Evolutionary conservation across 2,888 invertebrate species (phyloP), one percentile per base, ranked within the genome.

Genomic region (Danaus chrysippus): DNA sequence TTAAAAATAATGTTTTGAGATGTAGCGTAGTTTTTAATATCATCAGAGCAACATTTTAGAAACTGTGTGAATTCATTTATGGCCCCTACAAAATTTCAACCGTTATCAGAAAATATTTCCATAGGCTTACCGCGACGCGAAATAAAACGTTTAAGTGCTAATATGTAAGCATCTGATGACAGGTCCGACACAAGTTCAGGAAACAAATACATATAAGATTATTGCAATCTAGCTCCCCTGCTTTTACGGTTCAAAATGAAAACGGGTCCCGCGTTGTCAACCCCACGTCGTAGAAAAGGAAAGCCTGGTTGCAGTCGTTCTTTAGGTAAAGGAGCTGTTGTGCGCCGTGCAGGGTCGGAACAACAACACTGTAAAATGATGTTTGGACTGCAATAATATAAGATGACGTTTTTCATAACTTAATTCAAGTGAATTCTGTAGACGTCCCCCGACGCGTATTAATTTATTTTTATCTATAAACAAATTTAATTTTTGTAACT

Each of bases 381-480:
- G 55, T 55, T 55, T 55, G 42, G 23, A n/a, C 11, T 23, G 13
- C 34, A 55, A 41, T 41, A 55, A 41, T 41, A 58, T 23, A 34
- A 54, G 44, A 58, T 53, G 44, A 19, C 41, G 43, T 15, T 58
- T 58, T 9, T 44, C n/a, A 42, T 17, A 54, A 41, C 2, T 6
- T 46, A 49, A 62, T 19, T 62, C 11, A 49, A 23, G 42, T 8
- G 57, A 46, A 49, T 56, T 58, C 10, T 42, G 11, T 17, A 58
- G 15, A 17, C 58, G 43, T 11, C 58, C 54, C 13, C 59, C 54
- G 9, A 58, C 54, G n/a, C 54, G 41, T 9, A 58, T 15, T 41
- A 62, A 34, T 11, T 54, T 58, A n/a, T 54, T 17, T 10, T 54
- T 43, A 49, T 62, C 54, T 1, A 62, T 1, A 55, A 62, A 62